These are phyloP conservation scores for Tenthredo mesomela DNA, from an alignment of 2,888 invertebrate species.

Conservation along the genomic window DNA sequence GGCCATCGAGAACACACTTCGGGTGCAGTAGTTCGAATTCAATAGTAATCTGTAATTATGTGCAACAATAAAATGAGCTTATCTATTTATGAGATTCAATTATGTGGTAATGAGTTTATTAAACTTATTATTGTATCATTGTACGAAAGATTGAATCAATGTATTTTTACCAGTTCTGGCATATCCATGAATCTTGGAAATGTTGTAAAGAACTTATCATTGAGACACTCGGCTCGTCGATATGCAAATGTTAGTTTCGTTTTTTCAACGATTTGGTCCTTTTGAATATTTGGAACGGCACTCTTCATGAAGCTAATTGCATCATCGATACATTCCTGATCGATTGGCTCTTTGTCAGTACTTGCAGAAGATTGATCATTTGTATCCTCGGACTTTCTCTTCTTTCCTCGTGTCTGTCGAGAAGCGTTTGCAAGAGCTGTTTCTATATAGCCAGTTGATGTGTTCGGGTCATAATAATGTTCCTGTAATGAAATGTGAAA, in stretches of 20 bases:
- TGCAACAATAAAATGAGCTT: no score
- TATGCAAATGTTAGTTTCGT: background rate
- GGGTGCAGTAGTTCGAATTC: background rate
- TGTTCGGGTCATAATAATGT: conserved; percentile 10
- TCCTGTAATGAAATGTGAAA: background rate
- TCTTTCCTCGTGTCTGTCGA: background rate
- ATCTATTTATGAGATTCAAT: no score
- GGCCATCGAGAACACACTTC: background rate
- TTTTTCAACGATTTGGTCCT: background rate
- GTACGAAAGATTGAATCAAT: no score
- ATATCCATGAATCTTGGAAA: background rate
- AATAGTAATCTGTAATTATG: background rate
- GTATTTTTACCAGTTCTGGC: background rate
- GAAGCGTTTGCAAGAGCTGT: background rate
- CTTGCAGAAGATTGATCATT: background rate
- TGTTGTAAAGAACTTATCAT: background rate
- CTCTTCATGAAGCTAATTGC: background rate
- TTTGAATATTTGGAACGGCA: background rate
- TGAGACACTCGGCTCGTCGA: background rate
- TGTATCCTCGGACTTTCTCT: background rate
- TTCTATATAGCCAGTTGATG: background rate
- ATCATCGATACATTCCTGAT: background rate
- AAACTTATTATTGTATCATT: no score
- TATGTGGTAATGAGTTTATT: no score
- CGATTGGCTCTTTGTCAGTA: background rate